Evolutionary conservation across 2,888 invertebrate genomes (phyloP).

Genomic region (Lapara coniferarum): DNA sequence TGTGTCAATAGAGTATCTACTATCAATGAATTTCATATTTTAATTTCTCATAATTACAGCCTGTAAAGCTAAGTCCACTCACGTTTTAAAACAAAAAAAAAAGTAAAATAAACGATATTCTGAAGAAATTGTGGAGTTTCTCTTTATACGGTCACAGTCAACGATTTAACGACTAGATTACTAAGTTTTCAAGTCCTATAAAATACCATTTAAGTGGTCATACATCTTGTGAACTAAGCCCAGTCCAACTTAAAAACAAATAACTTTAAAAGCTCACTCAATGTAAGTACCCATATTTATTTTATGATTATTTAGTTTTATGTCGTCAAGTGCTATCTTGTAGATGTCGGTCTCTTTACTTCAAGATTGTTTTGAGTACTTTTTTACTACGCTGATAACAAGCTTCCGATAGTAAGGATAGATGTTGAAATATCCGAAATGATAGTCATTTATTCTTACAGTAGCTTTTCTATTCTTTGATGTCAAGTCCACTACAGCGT

Average conservation of each 20-base stretch:
- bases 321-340: constrained; percentile 6
- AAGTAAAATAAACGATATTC: too few species aligned
- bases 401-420: constrained; percentile 33
- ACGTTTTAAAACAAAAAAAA: too few species aligned
- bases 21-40: too few species aligned
- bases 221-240: neutral
- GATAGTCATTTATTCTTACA: neutral
- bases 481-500: too few species aligned
- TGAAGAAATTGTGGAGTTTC: too few species aligned
- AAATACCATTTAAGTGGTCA: neutral
- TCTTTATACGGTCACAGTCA: too few species aligned
- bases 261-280: constrained; percentile 17
- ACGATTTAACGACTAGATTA: too few species aligned
- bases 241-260: constrained; percentile 7
- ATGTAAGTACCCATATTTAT: constrained; percentile 21
- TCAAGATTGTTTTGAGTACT: constrained; percentile 20
- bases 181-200: neutral
- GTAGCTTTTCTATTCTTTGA: neutral
- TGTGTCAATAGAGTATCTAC: too few species aligned
- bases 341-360: constrained; percentile 10
- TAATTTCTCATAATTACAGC: too few species aligned
- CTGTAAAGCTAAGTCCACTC: too few species aligned
- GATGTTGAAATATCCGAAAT: neutral
- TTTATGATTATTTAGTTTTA: constrained; percentile 20
- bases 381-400: constrained; percentile 36